Evolutionary conservation across 1,140 invertebrate genomes (phyloP), one percentile per base, ranked within the genome.

Genomic region (Pomacea maculata): DNA sequence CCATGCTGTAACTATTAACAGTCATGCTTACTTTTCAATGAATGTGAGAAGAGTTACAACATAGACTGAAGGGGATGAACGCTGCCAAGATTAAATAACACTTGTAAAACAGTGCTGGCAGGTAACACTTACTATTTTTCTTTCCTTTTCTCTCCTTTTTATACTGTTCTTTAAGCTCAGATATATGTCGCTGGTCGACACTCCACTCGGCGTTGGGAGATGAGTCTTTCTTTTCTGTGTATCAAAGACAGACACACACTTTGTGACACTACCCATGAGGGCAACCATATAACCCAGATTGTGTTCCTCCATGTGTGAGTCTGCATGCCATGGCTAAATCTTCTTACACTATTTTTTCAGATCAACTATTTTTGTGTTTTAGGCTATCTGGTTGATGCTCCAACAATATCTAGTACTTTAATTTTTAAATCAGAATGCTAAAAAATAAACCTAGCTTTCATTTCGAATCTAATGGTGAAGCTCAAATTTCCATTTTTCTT

Each of bases 131-230:
- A 89, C 88, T 89, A 87, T 86, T 85, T 85, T 91, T 92, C 87
- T 91, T 92, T 80, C 88, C 87, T 85, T 89, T 92, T 78, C 92
- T 88, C 81, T 92, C 92, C 85, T 90, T 92, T 86, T 91, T 91
- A 88, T 92, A 93, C 86, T 92, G 90, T 83, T 93, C 92, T 89
- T 92, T 93, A 61, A 92, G 88, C 84, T 91, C 90, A 83, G 88
- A 90, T 83, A 93, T 89, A 84, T 90, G 89, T 79, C 90, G 89
- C 80, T 91, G 90, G 88, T 92, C 90, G 67, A 91, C 90, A 61
- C 86, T 88, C 91, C 92, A 92, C 75, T 92, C 92, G 76, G 92
- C 90, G 63, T 84, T 82, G 54, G 88, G 85, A 34, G 85, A 82
- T 34, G 85, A 79, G 78, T 90, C 90, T 84, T 89, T 90, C 86